phyloP scores from a whole-genome alignment of 2,797 vertebrate genomes.

The Darevskia mixta region DNA sequence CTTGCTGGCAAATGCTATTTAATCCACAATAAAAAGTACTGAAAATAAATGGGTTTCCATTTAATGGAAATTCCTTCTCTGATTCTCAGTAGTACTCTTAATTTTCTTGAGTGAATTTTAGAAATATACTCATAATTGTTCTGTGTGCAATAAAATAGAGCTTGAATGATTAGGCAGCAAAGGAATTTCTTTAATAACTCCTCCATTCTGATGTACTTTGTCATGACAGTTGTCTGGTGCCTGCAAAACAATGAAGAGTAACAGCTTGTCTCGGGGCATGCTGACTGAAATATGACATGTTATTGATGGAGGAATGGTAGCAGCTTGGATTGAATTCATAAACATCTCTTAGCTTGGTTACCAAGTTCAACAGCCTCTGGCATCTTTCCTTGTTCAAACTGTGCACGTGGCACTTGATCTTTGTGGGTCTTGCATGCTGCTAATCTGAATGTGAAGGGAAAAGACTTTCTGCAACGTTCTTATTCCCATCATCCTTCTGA shows the following conservation, averaged over 20 bases:
- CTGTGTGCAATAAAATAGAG: constrained; percentile 21
- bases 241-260: constrained; percentile 36
- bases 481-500: constrained; percentile 78
- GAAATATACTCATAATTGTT: not conserved
- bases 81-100: rapidly evolving
- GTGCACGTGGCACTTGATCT: constrained; percentile 77
- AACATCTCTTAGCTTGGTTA: constrained; percentile 70
- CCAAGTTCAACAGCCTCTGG: constrained; percentile 74
- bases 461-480: constrained; percentile 76
- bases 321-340: constrained; percentile 51
- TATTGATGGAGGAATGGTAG: constrained; percentile 35
- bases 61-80: constrained; percentile 4
- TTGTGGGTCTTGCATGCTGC: constrained; percentile 71
- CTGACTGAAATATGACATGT: constrained; percentile 34
- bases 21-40: not conserved
- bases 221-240: constrained; percentile 56
- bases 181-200: constrained; percentile 45
- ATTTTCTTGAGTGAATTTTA: not conserved
- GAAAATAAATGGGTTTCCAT: not conserved
- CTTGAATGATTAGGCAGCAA: constrained; percentile 36
- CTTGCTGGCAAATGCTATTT: constrained; percentile 22
- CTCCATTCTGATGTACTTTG: constrained; percentile 49
- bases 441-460: constrained; percentile 79
- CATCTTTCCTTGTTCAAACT: constrained; percentile 71
- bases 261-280: constrained; percentile 13